These are phyloP conservation scores for Gonioctena quinquepunctata DNA, from an alignment of 1,140 invertebrate species.

Conservation along the genomic window DNA sequence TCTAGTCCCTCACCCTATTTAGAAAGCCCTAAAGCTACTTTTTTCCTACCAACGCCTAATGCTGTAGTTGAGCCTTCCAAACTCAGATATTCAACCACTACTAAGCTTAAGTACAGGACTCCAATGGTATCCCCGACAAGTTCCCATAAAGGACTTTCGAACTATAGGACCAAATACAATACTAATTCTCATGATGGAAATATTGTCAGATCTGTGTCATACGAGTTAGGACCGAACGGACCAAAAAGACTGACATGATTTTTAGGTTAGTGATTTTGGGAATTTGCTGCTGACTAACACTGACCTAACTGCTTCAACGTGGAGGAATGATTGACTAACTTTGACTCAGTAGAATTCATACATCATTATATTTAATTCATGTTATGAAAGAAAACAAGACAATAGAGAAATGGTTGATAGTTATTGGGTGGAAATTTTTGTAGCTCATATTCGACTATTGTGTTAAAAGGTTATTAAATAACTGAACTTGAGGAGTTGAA, in stretches of 20 bases:
- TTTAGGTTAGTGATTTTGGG: too few relatives aligned
- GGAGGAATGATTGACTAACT: too few relatives aligned
- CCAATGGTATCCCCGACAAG: neutral
- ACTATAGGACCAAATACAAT: neutral
- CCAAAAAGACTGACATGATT: conserved; percentile 40
- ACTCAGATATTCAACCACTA: neutral
- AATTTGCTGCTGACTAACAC: too few relatives aligned
- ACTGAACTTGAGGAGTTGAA: too few relatives aligned
- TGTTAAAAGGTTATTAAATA: too few relatives aligned
- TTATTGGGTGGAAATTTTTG: too few relatives aligned
- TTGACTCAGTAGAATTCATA: too few relatives aligned
- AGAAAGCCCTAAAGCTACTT: neutral
- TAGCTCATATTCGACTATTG: too few relatives aligned
- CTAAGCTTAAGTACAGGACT: neutral
- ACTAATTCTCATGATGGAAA: neutral
- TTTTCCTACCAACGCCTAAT: neutral
- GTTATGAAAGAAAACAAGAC: too few relatives aligned
- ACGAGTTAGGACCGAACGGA: conserved; percentile 39
- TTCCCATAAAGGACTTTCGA: neutral
- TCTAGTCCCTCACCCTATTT: neutral
- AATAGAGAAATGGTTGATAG: too few relatives aligned
- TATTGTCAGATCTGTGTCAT: conserved; percentile 35
- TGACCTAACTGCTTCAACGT: too few relatives aligned
- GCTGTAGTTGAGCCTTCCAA: neutral
- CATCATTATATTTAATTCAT: too few relatives aligned